Conservation (phyloP, 2,113 vertebrate species). For the Edolisoma coerulescens region DNA sequence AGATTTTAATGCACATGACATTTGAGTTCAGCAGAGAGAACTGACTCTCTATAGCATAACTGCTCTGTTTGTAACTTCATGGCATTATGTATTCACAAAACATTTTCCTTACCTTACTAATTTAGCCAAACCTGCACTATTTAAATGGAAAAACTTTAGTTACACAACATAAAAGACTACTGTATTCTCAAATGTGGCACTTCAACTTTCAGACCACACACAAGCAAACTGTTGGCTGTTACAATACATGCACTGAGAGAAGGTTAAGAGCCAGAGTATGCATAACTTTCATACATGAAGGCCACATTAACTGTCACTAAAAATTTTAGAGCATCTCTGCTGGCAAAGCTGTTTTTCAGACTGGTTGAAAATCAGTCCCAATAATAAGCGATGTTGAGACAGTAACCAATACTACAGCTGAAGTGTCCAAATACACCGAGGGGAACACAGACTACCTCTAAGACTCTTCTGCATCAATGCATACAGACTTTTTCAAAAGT, state of each 20-base stretch:
- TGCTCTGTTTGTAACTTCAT: neutral
- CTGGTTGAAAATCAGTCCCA: neutral
- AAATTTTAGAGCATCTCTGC: slow-evolving; percentile 13
- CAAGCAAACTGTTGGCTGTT: neutral
- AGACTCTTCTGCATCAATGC: neutral
- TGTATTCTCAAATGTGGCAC: neutral
- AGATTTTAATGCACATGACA: neutral
- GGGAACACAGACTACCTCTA: neutral
- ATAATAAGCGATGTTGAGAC: neutral
- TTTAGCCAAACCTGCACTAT: neutral
- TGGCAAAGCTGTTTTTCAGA: slow-evolving; percentile 5
- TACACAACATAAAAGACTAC: neutral
- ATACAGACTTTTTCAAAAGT: neutral
- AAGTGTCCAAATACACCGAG: neutral
- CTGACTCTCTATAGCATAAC: neutral
- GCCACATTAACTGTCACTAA: neutral
- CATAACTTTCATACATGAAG: neutral
- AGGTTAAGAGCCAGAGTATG: neutral
- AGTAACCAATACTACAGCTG: neutral
- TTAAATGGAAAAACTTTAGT: slow-evolving; percentile 9
- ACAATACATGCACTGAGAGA: neutral
- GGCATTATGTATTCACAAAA: neutral
- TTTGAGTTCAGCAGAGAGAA: neutral
- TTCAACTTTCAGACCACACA: neutral
- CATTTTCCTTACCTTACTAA: neutral